phyloP scores from a whole-genome alignment of 2,888 invertebrate genomes.

The Caenorhabditis afra region DNA sequence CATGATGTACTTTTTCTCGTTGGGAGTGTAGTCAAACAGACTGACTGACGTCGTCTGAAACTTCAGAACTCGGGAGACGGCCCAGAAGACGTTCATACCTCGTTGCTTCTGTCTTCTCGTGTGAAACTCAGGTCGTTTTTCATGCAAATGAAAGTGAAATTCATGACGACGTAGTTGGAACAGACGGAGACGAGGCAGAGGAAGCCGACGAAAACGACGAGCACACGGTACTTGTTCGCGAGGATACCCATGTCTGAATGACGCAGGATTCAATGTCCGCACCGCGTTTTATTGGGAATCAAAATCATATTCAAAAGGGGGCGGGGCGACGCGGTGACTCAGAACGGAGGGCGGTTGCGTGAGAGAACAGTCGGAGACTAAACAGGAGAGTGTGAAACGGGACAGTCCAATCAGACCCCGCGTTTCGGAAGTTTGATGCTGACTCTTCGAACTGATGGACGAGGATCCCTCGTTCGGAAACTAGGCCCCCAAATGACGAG shows the following conservation, averaged over 20 bases:
- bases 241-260: conserved; percentile 23
- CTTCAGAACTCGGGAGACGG: background rate
- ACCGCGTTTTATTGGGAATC: conserved; percentile 23
- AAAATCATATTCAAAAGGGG: conserved; percentile 34
- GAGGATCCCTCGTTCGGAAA: no score
- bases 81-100: conserved; percentile 14
- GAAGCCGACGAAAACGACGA: conserved; percentile 63
- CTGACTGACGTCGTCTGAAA: conserved; percentile 56
- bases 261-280: conserved; percentile 16
- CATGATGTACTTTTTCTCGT: conserved; percentile 70
- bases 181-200: conserved; percentile 69
- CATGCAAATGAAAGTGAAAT: conserved; percentile 76
- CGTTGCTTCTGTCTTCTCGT: conserved; percentile 30
- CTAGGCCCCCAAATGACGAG: no score
- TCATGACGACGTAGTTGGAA: conserved; percentile 73
- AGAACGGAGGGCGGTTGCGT: conserved; percentile 12
- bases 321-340: conserved; percentile 21
- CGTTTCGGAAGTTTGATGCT: no score
- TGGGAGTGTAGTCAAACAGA: conserved; percentile 68
- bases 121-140: conserved; percentile 58
- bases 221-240: conserved; percentile 61
- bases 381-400: conserved; percentile 19
- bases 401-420: conserved; percentile 32
- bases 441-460: no score
- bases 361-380: conserved; percentile 44